Conservation (phyloP, 2,113 vertebrate genomes). For the Menura novaehollandiae region DNA sequence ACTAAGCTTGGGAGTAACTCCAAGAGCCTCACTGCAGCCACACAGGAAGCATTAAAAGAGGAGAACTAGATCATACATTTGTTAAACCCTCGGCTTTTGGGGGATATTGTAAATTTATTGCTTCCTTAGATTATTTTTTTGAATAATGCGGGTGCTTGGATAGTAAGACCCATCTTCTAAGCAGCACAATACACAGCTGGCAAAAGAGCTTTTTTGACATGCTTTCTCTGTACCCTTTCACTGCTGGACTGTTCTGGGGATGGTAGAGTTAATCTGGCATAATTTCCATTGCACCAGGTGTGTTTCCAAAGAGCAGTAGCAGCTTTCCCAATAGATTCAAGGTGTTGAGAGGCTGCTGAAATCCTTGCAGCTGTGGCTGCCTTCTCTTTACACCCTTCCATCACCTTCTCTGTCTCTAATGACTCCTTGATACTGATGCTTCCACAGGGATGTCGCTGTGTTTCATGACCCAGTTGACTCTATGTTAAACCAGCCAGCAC, state of each 20-base stretch:
- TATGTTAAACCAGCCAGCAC: neutral
- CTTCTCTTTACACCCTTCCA: neutral
- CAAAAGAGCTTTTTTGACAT: neutral
- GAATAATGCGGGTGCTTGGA: neutral
- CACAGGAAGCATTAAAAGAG: conserved; percentile 4
- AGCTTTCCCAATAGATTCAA: neutral
- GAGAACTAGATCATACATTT: neutral
- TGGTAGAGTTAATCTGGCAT: neutral
- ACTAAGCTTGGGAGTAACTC: neutral
- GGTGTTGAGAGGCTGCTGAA: neutral
- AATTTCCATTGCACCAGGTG: neutral
- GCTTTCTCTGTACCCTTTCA: neutral
- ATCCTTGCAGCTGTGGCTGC: neutral
- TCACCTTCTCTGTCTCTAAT: neutral
- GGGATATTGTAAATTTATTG: neutral
- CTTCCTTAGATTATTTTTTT: conserved; percentile 7
- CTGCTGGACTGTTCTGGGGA: neutral
- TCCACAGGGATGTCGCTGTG: neutral
- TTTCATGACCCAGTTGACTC: neutral
- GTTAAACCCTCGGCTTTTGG: neutral
- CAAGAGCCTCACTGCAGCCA: neutral
- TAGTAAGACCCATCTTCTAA: neutral
- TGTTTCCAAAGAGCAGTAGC: neutral
- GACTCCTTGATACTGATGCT: neutral
- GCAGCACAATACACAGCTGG: neutral